These are phyloP conservation scores for Halcyon leucocephala DNA, from an alignment of 2,797 vertebrate species.

Conservation along the genomic window DNA sequence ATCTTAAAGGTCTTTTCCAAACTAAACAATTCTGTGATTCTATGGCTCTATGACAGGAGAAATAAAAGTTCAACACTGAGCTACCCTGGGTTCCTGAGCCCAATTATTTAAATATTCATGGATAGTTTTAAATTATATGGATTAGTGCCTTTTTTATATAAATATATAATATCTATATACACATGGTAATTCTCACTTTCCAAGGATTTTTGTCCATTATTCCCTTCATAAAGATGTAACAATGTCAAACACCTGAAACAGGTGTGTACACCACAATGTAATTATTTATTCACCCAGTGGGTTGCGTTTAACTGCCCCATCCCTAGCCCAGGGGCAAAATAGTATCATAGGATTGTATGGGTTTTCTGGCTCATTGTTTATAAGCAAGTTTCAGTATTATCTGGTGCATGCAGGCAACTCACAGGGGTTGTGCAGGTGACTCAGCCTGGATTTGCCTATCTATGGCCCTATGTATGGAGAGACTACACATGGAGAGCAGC, in stretches of 20 bases:
- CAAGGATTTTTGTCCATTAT: background rate
- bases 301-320: background rate
- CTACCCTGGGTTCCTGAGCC: background rate
- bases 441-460: no score
- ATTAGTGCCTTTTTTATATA: background rate
- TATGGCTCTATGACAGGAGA: background rate
- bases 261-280: background rate
- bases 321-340: background rate
- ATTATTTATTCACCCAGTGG: background rate
- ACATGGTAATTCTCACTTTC: background rate
- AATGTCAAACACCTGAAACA: background rate
- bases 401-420: no score
- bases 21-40: background rate
- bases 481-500: no score
- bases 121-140: background rate
- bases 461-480: no score
- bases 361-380: no score
- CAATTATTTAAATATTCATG: background rate
- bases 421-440: no score
- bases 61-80: background rate
- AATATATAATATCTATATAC: background rate
- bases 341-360: background rate
- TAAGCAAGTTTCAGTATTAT: no score
- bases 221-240: background rate
- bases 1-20: background rate